Evolutionary conservation across 2,797 vertebrate species (phyloP).

Genomic region (Acanthornis magna): DNA sequence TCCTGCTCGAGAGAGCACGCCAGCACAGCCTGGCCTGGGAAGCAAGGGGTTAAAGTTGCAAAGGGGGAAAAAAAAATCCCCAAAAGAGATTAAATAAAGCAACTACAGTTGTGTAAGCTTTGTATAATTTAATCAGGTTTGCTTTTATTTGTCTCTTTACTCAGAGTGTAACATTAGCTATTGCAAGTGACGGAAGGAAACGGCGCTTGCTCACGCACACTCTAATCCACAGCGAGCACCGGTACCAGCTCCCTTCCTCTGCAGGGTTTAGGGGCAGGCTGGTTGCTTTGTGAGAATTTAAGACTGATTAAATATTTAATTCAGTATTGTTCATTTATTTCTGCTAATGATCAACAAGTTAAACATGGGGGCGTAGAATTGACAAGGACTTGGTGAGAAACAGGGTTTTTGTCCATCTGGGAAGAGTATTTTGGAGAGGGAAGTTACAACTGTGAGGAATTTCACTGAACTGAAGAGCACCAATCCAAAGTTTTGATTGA

Average conservation of each 20-base stretch:
- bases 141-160: constrained; percentile 67
- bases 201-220: neutral
- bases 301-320: constrained; percentile 58
- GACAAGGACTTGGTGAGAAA: neutral
- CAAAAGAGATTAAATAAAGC: constrained; percentile 60
- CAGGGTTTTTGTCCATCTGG: neutral
- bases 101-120: constrained; percentile 57
- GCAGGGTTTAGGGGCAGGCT: neutral
- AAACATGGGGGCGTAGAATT: neutral
- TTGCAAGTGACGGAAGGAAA: constrained; percentile 48
- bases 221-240: neutral
- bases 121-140: constrained; percentile 65
- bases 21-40: neutral
- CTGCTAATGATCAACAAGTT: constrained; percentile 17
- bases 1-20: neutral
- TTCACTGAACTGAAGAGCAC: neutral
- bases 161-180: constrained; percentile 60
- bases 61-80: neutral
- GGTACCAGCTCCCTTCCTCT: constrained; percentile 35
- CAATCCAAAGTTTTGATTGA: constrained; percentile 47
- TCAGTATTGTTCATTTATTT: constrained; percentile 35
- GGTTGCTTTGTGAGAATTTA: constrained; percentile 21
- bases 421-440: neutral
- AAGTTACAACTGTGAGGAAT: neutral
- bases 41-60: constrained; percentile 30